Base-by-base conservation (phyloP, 2,113 vertebrate species). In the Dromas ardeola region DNA sequence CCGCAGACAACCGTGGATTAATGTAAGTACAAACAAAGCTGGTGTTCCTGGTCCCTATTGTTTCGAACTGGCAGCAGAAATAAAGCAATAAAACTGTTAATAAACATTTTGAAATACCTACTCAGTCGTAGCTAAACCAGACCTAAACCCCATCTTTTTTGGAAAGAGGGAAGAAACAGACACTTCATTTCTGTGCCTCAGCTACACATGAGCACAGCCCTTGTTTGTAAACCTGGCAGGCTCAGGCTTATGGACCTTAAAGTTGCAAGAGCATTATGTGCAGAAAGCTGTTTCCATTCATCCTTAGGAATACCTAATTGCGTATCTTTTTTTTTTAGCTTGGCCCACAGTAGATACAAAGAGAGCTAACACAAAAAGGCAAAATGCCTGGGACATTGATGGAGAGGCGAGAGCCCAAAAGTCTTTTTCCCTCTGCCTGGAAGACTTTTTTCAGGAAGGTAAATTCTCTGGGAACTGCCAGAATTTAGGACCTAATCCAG, bases 81-180 rank as follows among this genome's bases (percentile, higher is more conserved):
- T 74, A 96, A 97, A 96, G 84, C 67, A 85, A 95, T 91, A 95
- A 89, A 96, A 95, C 72, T 94, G 78, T 92, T 98, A 96, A 88
- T 90, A 95, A 97, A 92, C 59, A 92, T 90, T 97, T 94, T 97
- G 83, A 97, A 98, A 97, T 97, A 95, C 71, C 94, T 93, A 58
- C 69, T 97, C 90, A 70, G 69, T 95, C 77, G 90, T 79, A 91
- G 65, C 93, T 95, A 89, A 83, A 95, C 52, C 85, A 95, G 89
- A 94, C 70, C 52, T 21, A 95, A 95, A 73, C 55, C 38, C 70
- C 73, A 38, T 62, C 58, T 73, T 79, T 89, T 91, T 93, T 97
- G 95, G 95, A 96, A 94, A 58, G 40, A 43, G 29, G 43, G 61
- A 93, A 79, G 86, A 93, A 97, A 94, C 22, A 93, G 84, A 86